A percentile compares a stretch with the other conserved stretches of the same genome.
These are phyloP conservation scores for Aleiodes alternator DNA, from an alignment of 2,888 invertebrate species.

Conservation along the genomic window DNA sequence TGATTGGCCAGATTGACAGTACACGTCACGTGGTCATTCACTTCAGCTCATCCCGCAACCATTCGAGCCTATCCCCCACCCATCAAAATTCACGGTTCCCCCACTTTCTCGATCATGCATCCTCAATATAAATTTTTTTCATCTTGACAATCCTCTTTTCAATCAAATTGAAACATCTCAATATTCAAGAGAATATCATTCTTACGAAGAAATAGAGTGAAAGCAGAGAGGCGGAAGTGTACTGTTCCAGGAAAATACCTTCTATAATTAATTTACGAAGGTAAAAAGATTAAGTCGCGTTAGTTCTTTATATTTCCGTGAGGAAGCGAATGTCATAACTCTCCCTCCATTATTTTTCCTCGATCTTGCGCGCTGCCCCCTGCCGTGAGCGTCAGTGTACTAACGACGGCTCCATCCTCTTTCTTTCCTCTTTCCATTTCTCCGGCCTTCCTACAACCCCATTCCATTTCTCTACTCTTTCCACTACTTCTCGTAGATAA, in stretches of 20 bases:
- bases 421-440: slow-evolving; percentile 22
- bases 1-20: too few species aligned
- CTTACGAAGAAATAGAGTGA: slow-evolving; percentile 56
- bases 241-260: slow-evolving; percentile 51
- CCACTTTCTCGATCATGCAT: too few species aligned
- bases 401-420: background rate
- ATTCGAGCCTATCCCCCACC: too few species aligned
- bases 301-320: slow-evolving; percentile 75
- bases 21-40: too few species aligned
- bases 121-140: too few species aligned
- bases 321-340: slow-evolving; percentile 55
- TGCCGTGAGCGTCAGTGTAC: slow-evolving; percentile 38
- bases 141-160: slow-evolving; percentile 32
- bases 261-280: slow-evolving; percentile 74
- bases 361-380: slow-evolving; percentile 47
- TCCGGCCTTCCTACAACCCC: slow-evolving; percentile 34
- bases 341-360: slow-evolving; percentile 26
- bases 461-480: slow-evolving; percentile 41
- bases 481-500: slow-evolving; percentile 49
- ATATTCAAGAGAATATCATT: slow-evolving; percentile 66
- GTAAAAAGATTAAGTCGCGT: slow-evolving; percentile 74
- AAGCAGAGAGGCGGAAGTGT: slow-evolving; percentile 16
- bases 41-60: too few species aligned
- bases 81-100: too few species aligned
- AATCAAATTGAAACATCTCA: slow-evolving; percentile 14